phyloP scores from a whole-genome alignment of 1,140 invertebrate genomes.

The Lysiphlebus fabarum region DNA sequence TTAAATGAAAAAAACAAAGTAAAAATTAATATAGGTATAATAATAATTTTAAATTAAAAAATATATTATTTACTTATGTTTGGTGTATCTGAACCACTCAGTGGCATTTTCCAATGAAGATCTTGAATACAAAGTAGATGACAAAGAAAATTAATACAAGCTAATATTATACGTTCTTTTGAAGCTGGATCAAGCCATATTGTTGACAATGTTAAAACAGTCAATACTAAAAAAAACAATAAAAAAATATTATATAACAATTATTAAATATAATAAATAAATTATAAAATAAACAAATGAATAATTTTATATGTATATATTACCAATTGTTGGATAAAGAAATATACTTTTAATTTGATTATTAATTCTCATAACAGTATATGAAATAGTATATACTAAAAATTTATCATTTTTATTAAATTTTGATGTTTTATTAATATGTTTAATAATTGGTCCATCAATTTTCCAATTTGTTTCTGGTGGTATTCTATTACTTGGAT shows the following conservation, averaged over 20 bases:
- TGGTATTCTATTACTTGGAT: too few species aligned
- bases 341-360: constrained; percentile 11
- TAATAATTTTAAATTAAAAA: neutral
- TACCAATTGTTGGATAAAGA: constrained; percentile 17
- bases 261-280: neutral
- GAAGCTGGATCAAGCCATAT: constrained; percentile 51
- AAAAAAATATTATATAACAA: constrained; percentile 12
- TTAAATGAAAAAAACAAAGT: constrained; percentile 12
- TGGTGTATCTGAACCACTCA: constrained; percentile 36
- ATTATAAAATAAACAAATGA: neutral
- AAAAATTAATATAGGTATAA: neutral
- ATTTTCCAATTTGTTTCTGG: too few species aligned
- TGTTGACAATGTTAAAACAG: constrained; percentile 49
- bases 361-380: constrained; percentile 44
- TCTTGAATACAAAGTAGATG: constrained; percentile 51
- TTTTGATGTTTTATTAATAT: constrained; percentile 29
- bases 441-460: constrained; percentile 38
- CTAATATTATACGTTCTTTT: constrained; percentile 48
- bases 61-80: constrained; percentile 22
- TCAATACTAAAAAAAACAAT: constrained; percentile 44
- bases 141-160: constrained; percentile 51
- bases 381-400: constrained; percentile 42
- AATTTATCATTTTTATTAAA: constrained; percentile 39
- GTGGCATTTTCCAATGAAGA: constrained; percentile 48
- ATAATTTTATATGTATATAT: too few species aligned